These are phyloP conservation scores for Euura saliciscinereae DNA, from an alignment of 1,140 invertebrate species.

Conservation along the genomic window DNA sequence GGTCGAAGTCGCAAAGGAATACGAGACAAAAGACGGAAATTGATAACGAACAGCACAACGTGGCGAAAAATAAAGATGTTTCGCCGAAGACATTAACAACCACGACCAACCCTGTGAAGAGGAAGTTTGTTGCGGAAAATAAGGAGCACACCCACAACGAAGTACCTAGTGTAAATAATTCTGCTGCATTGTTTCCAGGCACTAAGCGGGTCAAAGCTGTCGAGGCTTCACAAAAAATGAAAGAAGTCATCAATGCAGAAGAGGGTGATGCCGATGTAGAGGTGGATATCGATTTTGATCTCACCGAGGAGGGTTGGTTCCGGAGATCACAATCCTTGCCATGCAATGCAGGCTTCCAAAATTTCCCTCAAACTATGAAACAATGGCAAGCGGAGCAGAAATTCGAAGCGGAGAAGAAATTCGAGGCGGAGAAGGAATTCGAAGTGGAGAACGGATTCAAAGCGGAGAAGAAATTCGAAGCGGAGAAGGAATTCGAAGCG, in stretches of 20 bases:
- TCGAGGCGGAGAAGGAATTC: too few relatives aligned
- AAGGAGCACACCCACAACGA: neutral
- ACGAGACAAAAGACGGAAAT: too few relatives aligned
- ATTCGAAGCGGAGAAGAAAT: too few relatives aligned
- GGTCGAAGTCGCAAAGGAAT: too few relatives aligned
- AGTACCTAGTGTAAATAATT: neutral
- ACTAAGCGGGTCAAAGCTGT: neutral
- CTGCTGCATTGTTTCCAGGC: neutral
- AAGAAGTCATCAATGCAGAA: neutral
- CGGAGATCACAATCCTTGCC: neutral
- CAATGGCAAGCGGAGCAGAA: neutral
- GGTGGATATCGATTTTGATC: neutral
- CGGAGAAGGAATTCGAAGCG: too few relatives aligned
- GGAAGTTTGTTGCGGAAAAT: too few relatives aligned
- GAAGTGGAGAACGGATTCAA: too few relatives aligned
- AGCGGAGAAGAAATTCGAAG: too few relatives aligned
- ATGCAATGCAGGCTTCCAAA: neutral
- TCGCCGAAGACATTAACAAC: neutral
- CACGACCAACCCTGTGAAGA: too few relatives aligned
- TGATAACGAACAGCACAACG: too few relatives aligned
- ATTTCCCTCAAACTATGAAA: neutral
- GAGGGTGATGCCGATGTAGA: neutral
- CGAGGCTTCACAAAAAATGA: neutral
- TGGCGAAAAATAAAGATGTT: neutral
- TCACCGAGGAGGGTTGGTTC: neutral